These are phyloP conservation scores for Trichechus manatus DNA, from an alignment of 2,113 vertebrate genomes.

Conservation along the genomic window DNA sequence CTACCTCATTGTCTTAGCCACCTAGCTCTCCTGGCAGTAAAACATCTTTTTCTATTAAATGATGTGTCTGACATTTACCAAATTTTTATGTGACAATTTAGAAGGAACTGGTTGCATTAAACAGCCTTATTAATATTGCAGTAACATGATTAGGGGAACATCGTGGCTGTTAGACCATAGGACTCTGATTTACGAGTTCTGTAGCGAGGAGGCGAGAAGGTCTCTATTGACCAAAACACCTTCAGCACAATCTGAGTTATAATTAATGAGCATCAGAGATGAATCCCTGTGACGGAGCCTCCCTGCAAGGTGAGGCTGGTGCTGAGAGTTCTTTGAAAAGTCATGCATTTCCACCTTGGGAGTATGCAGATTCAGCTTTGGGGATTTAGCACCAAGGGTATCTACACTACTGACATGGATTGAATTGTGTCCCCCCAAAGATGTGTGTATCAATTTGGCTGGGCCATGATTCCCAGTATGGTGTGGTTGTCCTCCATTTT, in stretches of 20 bases:
- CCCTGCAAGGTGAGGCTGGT: accelerated
- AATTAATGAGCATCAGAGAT: neutral
- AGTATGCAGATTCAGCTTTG: accelerated
- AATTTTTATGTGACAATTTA: slow-evolving; percentile 86
- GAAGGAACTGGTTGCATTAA: slow-evolving; percentile 83
- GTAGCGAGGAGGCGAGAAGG: neutral
- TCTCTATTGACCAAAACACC: slow-evolving; percentile 67
- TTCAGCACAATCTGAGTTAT: neutral
- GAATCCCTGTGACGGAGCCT: accelerated
- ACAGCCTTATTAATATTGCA: slow-evolving; percentile 85
- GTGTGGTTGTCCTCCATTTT: no score
- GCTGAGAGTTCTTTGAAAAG: neutral
- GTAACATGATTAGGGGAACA: slow-evolving; percentile 80
- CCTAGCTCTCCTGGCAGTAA: slow-evolving; percentile 72
- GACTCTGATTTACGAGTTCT: slow-evolving; percentile 77
- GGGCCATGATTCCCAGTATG: no score
- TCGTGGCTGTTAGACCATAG: slow-evolving; percentile 60
- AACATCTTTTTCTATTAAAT: slow-evolving; percentile 84
- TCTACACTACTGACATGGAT: neutral
- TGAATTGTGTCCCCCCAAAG: no score
- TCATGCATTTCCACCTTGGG: neutral
- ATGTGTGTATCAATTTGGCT: no score
- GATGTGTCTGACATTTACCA: slow-evolving; percentile 88
- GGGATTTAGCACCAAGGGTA: accelerated
- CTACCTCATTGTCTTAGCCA: slow-evolving; percentile 51